Percentiles rank a stretch among this genome's conserved stretches.
These are phyloP conservation scores for Mactra quadrangularis DNA, from an alignment of 1,140 invertebrate species.

Conservation along the genomic window DNA sequence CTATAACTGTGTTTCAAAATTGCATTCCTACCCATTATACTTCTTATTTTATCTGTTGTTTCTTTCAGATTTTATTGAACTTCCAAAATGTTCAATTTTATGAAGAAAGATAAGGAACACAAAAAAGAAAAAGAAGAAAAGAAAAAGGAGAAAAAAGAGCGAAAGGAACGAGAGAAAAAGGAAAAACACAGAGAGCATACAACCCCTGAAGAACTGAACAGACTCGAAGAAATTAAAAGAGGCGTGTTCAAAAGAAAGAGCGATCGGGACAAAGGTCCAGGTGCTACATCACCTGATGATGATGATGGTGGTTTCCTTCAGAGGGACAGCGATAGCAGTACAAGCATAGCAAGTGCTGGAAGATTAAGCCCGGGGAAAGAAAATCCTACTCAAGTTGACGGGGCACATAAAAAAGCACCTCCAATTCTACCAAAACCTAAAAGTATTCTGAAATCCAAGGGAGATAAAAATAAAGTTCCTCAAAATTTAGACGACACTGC, in stretches of 20 bases:
- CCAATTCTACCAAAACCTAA: conserved; percentile 71
- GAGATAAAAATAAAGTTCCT: conserved; percentile 53
- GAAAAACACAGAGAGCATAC: conserved; percentile 89
- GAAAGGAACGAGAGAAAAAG: conserved; percentile 87
- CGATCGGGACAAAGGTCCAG: conserved; percentile 66
- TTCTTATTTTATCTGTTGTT: too few relatives aligned
- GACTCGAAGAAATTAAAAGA: conserved; percentile 83
- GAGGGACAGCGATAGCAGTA: conserved; percentile 75
- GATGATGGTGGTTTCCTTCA: conserved; percentile 61
- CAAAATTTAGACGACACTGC: conserved; percentile 76
- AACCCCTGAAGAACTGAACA: conserved; percentile 81
- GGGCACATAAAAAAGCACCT: conserved; percentile 60
- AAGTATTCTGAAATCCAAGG: conserved; percentile 78
- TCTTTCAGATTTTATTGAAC: background rate
- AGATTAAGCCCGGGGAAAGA: conserved; percentile 71
- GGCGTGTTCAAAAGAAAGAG: conserved; percentile 78
- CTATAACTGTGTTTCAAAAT: too few relatives aligned
- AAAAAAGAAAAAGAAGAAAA: conserved; percentile 94
- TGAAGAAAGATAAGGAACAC: conserved; percentile 87
- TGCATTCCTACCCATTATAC: too few relatives aligned
- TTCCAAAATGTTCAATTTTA: conserved; percentile 82
- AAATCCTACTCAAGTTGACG: conserved; percentile 50
- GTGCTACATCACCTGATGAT: conserved; percentile 41
- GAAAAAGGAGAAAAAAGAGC: conserved; percentile 89
- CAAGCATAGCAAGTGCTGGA: conserved; percentile 67